Evolutionary conservation across 2,113 vertebrate genomes (phyloP), one percentile per base, ranked within the genome.

Genomic region (Gorsachius goisagi): DNA sequence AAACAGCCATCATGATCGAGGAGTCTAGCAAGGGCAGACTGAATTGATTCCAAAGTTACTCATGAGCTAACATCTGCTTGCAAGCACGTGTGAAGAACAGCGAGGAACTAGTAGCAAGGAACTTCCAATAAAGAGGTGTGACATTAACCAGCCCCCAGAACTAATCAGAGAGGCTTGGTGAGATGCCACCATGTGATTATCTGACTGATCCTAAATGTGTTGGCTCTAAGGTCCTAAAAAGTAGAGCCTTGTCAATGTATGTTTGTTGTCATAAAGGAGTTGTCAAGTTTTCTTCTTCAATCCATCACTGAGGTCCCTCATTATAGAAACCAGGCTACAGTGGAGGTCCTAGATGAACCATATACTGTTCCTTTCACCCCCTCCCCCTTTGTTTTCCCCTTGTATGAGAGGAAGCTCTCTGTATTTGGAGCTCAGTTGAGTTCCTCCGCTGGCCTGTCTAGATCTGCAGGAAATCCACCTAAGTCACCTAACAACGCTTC

Each of bases 241-340:
- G 58, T 0, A 79, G 24, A 66, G 17, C n/a, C 76, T 85, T 85
- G 6, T 17, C 55, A 56, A 32, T 16, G 15, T 55, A 19, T 53
- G 21, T 27, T 37, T 95, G 60, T 72, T 82, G 45, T 41, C n/a
- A 63, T 3, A 78, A 28, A 52, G 26, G 11, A 63, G 20, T 63
- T 71, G 17, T 35, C 28, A 88, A n/a, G n/a, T 50, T 59, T 90
- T 87, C 39, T 11, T 83, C 41, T 28, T 85, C 39, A 49, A 2
- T 62, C 24, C 12, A 20, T 75, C 4, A 0, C 24, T 24, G 45
- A 59, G 15, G 6, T 32, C 10, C 27, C 17, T 60, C 0, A 0
- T 74, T 44, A 72, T 9, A 84, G 53, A 80, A 80, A 58, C 30
- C 41, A 62, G 23, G 33, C 44, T 81, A 9, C 53, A 71, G 39